phyloP scores from a whole-genome alignment of 2,113 vertebrate genomes.

The Anhinga rufa region DNA sequence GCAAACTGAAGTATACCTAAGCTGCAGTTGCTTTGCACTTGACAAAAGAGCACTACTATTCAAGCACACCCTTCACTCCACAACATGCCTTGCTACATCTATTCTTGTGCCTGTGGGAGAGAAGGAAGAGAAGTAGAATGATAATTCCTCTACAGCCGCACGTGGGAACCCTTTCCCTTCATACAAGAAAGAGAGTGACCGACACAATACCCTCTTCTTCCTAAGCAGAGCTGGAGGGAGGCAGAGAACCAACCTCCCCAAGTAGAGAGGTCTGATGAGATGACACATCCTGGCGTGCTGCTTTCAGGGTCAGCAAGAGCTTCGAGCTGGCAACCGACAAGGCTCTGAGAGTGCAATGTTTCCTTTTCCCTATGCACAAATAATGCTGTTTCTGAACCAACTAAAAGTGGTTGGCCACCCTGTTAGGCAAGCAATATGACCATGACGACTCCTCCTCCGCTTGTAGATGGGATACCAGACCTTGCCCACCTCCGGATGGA shows the following conservation, averaged over 20 bases:
- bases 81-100: background rate
- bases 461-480: background rate
- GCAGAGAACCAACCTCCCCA: background rate
- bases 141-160: background rate
- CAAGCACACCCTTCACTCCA: background rate
- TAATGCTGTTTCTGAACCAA: background rate
- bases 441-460: background rate
- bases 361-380: background rate
- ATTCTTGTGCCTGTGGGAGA: background rate
- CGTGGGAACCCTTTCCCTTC: background rate
- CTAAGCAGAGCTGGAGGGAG: background rate
- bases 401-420: background rate
- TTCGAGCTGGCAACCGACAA: background rate
- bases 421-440: background rate
- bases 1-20: background rate
- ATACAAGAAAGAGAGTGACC: background rate
- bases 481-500: background rate
- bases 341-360: fast-evolving
- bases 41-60: background rate
- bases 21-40: background rate
- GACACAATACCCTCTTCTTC: background rate
- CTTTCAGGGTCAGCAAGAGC: background rate
- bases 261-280: background rate
- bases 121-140: background rate
- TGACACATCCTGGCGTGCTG: fast-evolving